phyloP scores from a whole-genome alignment of 2,113 vertebrate genomes.

The Oryzias celebensis region DNA sequence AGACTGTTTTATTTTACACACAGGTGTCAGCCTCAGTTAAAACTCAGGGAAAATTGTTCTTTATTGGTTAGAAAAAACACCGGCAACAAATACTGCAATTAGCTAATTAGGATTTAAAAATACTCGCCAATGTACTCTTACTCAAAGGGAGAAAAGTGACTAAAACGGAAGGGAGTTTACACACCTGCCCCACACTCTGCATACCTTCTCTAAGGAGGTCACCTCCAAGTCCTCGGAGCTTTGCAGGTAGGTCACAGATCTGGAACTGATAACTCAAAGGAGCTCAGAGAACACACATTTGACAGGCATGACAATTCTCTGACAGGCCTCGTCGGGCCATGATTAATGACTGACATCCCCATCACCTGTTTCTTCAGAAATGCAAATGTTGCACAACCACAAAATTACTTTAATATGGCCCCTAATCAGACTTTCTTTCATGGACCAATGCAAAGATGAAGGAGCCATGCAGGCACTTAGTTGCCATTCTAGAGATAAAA shows the following conservation, averaged over 20 bases:
- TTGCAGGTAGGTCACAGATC: slow-evolving; percentile 80
- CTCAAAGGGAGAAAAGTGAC: slow-evolving; percentile 1
- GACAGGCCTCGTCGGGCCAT: slow-evolving; percentile 81
- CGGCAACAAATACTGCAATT: slow-evolving; percentile 41
- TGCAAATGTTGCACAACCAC: slow-evolving; percentile 72
- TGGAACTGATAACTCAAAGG: slow-evolving; percentile 76
- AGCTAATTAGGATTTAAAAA: slow-evolving; percentile 46
- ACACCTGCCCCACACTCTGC: neutral
- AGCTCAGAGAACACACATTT: slow-evolving; percentile 76
- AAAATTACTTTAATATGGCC: slow-evolving; percentile 73
- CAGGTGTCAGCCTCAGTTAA: slow-evolving; percentile 30
- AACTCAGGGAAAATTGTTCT: slow-evolving; percentile 35
- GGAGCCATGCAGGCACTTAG: slow-evolving; percentile 49
- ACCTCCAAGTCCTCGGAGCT: slow-evolving; percentile 76
- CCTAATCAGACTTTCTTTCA: slow-evolving; percentile 50
- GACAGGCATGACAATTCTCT: slow-evolving; percentile 80
- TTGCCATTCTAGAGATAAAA: slow-evolving; percentile 28
- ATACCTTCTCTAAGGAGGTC: slow-evolving; percentile 60
- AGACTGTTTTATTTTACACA: slow-evolving; percentile 43
- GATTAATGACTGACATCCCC: slow-evolving; percentile 85
- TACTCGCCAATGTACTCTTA: neutral
- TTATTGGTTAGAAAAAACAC: slow-evolving; percentile 31
- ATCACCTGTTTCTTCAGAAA: slow-evolving; percentile 70
- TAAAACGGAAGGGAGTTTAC: slow-evolving; percentile 16
- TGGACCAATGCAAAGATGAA: slow-evolving; percentile 24